Evolutionary conservation across 2,888 invertebrate species (phyloP), one percentile per base, ranked within the genome.

Genomic region (Heliconius erato): DNA sequence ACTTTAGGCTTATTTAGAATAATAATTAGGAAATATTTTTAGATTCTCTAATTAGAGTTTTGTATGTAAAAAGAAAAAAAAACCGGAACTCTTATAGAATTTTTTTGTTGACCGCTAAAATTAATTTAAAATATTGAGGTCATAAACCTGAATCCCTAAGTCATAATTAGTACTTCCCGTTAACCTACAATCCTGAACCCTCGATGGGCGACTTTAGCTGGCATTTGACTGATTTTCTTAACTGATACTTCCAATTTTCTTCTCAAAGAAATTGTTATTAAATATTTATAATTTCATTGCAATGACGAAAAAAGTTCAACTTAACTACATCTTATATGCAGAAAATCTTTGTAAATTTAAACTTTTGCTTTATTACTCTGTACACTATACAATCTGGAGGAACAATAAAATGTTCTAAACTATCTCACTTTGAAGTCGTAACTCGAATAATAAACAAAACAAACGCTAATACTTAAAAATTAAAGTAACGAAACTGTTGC

Each of bases 401-500:
- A 35, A 35, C 63, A 26, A 77, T 63, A 65, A 65, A 65, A 77
- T 65, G 35, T 19, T 32, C 63, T n/a, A 40, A 77, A 77, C 40
- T 77, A 63, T 65, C 69, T 35, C 12, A 40, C 65, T 63, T 40
- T 5, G 40, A 59, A 80, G 59, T 69, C 76, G 49, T 80, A 80
- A 76, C 59, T 76, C 59, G 19, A 49, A 40, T 76, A 69, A 81
- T 81, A 69, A 81, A 81, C 80, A 69, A 69, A 71, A 69, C 80
- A 69, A 81, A 80, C 67, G 32, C 32, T 40, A 63, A 65, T 67
- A 80, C 74, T 80, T 80, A 74, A 80, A 80, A 74, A 80, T 80
- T 80, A 74, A 80, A 80, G 65, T 44, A 32, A 67, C 67, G 19
- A 19, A 59, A 80, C 80, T 28, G 71, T 59, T 76, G 77, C 77